Evolutionary conservation across 2,888 invertebrate genomes (phyloP), one percentile per base, ranked within the genome.

Genomic region (Dione juno): DNA sequence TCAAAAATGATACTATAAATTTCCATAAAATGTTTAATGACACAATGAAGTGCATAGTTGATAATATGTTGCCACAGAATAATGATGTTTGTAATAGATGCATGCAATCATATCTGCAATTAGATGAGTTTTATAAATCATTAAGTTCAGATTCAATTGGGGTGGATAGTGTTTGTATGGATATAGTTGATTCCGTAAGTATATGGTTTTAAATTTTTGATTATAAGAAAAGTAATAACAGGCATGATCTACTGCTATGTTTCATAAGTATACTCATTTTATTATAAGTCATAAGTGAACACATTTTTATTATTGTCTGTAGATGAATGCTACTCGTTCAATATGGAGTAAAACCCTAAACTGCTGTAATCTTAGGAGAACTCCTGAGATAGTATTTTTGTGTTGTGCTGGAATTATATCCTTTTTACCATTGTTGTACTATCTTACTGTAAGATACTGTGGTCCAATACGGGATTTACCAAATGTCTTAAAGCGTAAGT

Each of bases 241-340:
- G n/a, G 5, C 28, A 2, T 28, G 28, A 5, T 28, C 28, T 28
- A 28, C 28, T 28, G 28, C 28, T 28, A 28, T 28, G 28, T 28
- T 28, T 3, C 5, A 28, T 28, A 3, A 28, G 28, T 28, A 28
- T 28, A 28, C 5, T 28, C 3, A 28, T 5, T 28, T 28, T 2
- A 28, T 28, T 3, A 28, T 28, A 28, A 28, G 28, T 28, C 8
- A 6, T 53, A 14, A 28, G 14, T 7, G 3, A 40, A 57, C 14
- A 57, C 10, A 37, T 43, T 28, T 43, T 43, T 59, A 45, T 28
- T 65, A 72, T 75, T 75, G 71, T 72, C 85, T 92, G 64, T 81
- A 95, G 95, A 95, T 96, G 95, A 95, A 96, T 84, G 88, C 90
- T 5, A 95, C 95, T 58, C 92, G 95, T 81, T 90, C 87, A 70